A percentile compares a stretch with the other conserved stretches of the same genome.
phyloP scores from a whole-genome alignment of 1,140 invertebrate genomes.

The Potamilus streckersoni region DNA sequence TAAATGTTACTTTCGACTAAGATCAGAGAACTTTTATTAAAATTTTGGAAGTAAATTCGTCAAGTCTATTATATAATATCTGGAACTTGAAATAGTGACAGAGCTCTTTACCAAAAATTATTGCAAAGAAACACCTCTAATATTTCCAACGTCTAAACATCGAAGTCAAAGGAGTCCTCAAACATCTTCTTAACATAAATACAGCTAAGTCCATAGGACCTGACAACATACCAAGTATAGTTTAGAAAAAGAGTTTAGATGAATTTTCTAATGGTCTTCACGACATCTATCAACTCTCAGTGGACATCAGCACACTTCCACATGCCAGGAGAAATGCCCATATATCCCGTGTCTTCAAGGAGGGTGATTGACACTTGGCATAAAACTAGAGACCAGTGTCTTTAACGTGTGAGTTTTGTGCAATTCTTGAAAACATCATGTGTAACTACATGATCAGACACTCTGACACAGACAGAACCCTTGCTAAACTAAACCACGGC shows the following conservation, averaged over 20 bases:
- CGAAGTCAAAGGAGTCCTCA: not conserved
- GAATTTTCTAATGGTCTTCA: conserved; percentile 1
- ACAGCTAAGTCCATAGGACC: conserved; percentile 5
- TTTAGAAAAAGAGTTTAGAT: conserved; percentile 2
- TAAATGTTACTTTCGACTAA: too few relatives aligned
- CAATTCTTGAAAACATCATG: conserved; percentile 19
- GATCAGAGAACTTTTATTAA: too few relatives aligned
- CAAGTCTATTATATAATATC: too few relatives aligned
- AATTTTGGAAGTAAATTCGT: too few relatives aligned
- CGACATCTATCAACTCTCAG: conserved; percentile 8
- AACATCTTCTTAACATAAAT: conserved; percentile 9
- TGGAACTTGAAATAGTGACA: not conserved
- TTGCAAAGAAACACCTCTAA: not conserved
- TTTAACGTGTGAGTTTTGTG: conserved; percentile 14
- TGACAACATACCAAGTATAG: conserved; percentile 10
- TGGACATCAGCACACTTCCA: conserved; percentile 1
- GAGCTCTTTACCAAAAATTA: not conserved
- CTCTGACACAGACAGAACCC: conserved; percentile 21
- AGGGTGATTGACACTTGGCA: conserved; percentile 13
- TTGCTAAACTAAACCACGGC: conserved; percentile 24
- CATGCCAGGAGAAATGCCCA: conserved; percentile 20
- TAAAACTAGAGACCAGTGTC: conserved; percentile 24
- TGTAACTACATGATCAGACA: conserved; percentile 23
- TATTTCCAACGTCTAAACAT: not conserved
- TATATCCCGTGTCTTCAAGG: conserved; percentile 31